Evolutionary conservation across 2,113 vertebrate genomes (phyloP), one percentile per base, ranked within the genome.

Genomic region (Tragulus kanchil): DNA sequence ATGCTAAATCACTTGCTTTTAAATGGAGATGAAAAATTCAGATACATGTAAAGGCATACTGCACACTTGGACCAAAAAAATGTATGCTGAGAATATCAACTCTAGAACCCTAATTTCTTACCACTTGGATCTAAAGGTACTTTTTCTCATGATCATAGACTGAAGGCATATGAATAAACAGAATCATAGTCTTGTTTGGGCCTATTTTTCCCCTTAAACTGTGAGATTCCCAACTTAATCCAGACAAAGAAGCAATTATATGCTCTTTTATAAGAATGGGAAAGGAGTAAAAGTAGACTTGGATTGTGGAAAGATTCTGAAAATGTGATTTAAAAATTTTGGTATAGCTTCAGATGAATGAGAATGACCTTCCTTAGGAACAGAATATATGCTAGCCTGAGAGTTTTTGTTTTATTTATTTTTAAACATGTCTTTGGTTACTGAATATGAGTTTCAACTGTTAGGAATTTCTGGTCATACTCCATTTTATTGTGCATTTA

Each of bases 1-100:
- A 89, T 50, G 61, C 19, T 62, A 92, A 94, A 87, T 81, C 31
- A 79, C 54, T 92, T 93, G 54, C 12, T 86, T 95, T 89, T 77
- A 84, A 93, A 77, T 52, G 4, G 45, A 87, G 58, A 82, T 71
- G 54, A 93, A 92, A 79, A 90, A 48, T 67, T 85, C 36, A 71
- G 64, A 83, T 36, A 19, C 56, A 78, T 59, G 28, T 50, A 64
- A 90, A 64, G 11, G 19, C 23, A 48, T 56, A 54, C 25, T 89
- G 25, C 0, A 48, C 65, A 65, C 62, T 71, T 94, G 56, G 21
- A 58, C 1, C 28, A 75, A 10, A 23, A 64, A 88, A 56, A 86
- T 25, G 1, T 67, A 82, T 61, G 26, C 4, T 21, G 19, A 82
- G 42, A 84, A 11, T 26, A 62, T 58, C 56, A 78, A 11, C 56